Base-by-base conservation (phyloP, 2,888 invertebrate genomes). In the Drosophila birchii region DNA sequence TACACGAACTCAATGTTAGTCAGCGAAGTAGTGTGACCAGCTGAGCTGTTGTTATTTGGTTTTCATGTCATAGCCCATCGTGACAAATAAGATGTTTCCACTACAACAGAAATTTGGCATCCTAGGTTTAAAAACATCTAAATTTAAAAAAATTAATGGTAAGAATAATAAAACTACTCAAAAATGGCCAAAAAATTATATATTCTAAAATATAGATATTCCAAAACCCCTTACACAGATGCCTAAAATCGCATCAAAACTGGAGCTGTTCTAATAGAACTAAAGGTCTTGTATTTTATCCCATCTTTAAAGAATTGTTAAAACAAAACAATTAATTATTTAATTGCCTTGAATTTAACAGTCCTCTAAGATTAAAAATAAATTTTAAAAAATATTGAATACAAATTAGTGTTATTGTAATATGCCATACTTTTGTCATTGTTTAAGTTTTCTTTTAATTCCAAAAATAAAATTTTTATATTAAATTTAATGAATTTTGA, bases 1-100 rank as follows among this genome's bases (percentile, higher is more conserved):
- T 38, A 54, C 54, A 54, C 38, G 34, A 47, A 47, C 23, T 54
- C 54, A 38, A 39, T 29, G 34, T 38, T 51, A 26, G 36, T 18
- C 23, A 51, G 51, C 51, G 51, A 16, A 3, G 9, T 11, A 36
- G 34, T 23, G 51, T 53, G 51, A 16, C 51, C 51, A 53, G 34
- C 8, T 5, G 14, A 6, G 12, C 1, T 1, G 47, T 5, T 23
- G 4, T 32, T 12, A 8, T 12, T 49, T 1, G 18, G 18, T 32
- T 7, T 12, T 14, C 14, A 14, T 14, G 23, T 14, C 23, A n/a
- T n/a, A n/a, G n/a, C n/a, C n/a, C n/a, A n/a, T n/a, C n/a, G n/a
- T n/a, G n/a, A n/a, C n/a, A n/a, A n/a, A n/a, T n/a, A n/a, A n/a
- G n/a, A 4, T 45, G 44, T 47, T n/a, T 47, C 47, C 29, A 47